Evolutionary conservation across 2,113 vertebrate genomes (phyloP).

Genomic region (Xyrauchen texanus): DNA sequence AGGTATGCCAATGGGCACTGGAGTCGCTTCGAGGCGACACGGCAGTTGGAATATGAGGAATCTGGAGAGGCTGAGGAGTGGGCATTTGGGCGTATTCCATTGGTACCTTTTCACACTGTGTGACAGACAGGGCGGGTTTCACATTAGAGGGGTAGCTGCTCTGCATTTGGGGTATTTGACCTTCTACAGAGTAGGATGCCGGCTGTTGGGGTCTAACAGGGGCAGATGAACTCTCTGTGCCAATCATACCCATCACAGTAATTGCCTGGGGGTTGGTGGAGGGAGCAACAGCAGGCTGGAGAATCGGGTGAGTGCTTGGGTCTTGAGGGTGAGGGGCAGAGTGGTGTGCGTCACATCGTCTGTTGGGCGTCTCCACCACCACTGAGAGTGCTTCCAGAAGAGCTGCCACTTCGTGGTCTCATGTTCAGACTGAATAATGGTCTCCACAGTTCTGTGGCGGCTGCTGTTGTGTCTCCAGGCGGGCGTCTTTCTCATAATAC

Average conservation of each 20-base stretch:
- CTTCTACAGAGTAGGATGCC: conserved; percentile 65
- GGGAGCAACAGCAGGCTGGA: conserved; percentile 59
- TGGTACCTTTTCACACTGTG: conserved; percentile 63
- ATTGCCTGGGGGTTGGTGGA: conserved; percentile 71
- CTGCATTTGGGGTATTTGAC: conserved; percentile 61
- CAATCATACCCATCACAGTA: conserved; percentile 67
- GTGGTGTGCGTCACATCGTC: conserved; percentile 77
- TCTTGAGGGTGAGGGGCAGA: conserved; percentile 74
- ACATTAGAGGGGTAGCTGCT: conserved; percentile 58
- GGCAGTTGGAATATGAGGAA: conserved; percentile 48
- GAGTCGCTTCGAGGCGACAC: conserved; percentile 64
- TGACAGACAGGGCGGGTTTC: conserved; percentile 66
- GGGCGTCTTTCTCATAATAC: conserved; percentile 92
- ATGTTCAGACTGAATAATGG: conserved; percentile 79
- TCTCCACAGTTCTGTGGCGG: conserved; percentile 77
- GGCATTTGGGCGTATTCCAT: conserved; percentile 74
- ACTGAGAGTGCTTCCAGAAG: conserved; percentile 81
- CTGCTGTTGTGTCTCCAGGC: conserved; percentile 56
- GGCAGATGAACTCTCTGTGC: conserved; percentile 71
- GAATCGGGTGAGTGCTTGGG: conserved; percentile 68
- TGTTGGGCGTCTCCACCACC: conserved; percentile 71
- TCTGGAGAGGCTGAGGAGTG: conserved; percentile 64
- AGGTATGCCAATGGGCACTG: conserved; percentile 70
- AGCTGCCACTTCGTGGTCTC: conserved; percentile 84
- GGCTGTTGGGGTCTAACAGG: conserved; percentile 72